phyloP scores from a whole-genome alignment of 2,797 vertebrate species.

The Australoheros facetus region DNA sequence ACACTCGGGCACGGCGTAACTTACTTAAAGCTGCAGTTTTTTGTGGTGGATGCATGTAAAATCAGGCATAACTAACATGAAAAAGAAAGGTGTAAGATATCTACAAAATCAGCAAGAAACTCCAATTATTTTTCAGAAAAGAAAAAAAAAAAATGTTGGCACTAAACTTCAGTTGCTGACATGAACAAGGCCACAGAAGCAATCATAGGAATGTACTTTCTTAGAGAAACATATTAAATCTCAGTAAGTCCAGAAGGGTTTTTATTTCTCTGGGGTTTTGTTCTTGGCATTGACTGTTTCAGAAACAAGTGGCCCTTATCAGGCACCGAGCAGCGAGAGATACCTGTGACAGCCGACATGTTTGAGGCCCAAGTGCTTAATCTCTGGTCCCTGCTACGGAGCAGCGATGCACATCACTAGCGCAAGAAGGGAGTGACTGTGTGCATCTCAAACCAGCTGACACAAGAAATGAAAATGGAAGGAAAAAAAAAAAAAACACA shows the following conservation, averaged over 20 bases:
- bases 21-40: not conserved
- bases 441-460: slow-evolving; percentile 51
- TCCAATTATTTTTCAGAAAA: slow-evolving; percentile 5
- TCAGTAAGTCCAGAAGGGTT: slow-evolving; percentile 21
- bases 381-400: slow-evolving; percentile 68
- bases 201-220: slow-evolving; percentile 37
- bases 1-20: not conserved
- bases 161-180: slow-evolving; percentile 25
- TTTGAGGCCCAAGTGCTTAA: slow-evolving; percentile 75
- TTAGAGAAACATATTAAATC: slow-evolving; percentile 51
- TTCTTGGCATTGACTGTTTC: slow-evolving; percentile 45
- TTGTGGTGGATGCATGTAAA: not conserved
- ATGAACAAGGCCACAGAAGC: slow-evolving; percentile 38
- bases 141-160: not conserved
- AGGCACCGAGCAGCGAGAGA: slow-evolving; percentile 60
- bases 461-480: slow-evolving; percentile 4
- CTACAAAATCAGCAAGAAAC: not conserved
- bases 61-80: not conserved
- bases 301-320: slow-evolving; percentile 72
- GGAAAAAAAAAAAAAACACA: slow-evolving; percentile 7
- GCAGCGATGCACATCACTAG: slow-evolving; percentile 63
- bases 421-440: slow-evolving; percentile 38
- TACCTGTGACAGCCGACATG: slow-evolving; percentile 73
- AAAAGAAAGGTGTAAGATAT: not conserved
- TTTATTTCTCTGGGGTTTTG: slow-evolving; percentile 49